Conservation (phyloP, 2,888 invertebrate species). For the Acleris holmiana region DNA sequence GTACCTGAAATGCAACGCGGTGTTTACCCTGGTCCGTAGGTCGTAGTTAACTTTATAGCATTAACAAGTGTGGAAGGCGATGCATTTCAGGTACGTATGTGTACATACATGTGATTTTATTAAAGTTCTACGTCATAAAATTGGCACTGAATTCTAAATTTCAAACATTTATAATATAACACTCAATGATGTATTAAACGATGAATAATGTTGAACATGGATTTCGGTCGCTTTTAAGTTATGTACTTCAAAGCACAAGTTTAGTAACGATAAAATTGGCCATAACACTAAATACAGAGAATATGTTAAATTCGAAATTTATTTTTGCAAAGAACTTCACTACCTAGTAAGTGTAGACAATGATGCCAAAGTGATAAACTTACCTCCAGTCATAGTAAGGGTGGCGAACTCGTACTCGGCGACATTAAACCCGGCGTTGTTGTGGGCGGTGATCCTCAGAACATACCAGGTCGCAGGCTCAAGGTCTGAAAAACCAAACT, state of each 20-base stretch:
- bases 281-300: no score
- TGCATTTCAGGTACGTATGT: constrained; percentile 79
- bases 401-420: constrained; percentile 98
- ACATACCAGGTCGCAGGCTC: constrained; percentile 98
- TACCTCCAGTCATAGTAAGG: constrained; percentile 96
- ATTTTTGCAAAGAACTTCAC: background rate
- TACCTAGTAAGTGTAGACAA: background rate
- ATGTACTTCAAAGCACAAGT: no score
- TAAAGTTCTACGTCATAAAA: no score
- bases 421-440: constrained; percentile 97
- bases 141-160: no score
- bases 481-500: constrained; percentile 83
- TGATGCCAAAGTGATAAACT: constrained; percentile 52
- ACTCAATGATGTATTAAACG: no score
- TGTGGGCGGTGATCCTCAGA: constrained; percentile 95
- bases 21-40: constrained; percentile 28
- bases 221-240: no score
- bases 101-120: constrained; percentile 1
- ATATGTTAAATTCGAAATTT: no score
- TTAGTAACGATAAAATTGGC: no score
- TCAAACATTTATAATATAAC: no score
- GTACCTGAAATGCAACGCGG: constrained; percentile 93
- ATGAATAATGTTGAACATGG: no score
- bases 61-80: constrained; percentile 56
- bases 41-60: constrained; percentile 35